phyloP scores from a whole-genome alignment of 2,113 vertebrate genomes.

The Micronisus gabar region DNA sequence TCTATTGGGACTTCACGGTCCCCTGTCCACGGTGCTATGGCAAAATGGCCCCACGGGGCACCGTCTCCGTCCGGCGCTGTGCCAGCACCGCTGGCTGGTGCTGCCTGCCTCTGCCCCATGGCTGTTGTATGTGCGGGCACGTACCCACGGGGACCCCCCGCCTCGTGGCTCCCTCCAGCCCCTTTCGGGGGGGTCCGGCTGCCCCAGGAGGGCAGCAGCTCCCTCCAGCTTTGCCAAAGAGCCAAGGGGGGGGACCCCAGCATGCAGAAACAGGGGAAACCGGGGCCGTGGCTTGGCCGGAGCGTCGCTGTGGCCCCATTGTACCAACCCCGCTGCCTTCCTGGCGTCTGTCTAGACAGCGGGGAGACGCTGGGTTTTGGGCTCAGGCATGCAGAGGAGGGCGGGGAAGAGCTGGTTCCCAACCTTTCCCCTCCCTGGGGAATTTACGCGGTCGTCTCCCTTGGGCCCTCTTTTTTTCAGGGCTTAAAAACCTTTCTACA shows the following conservation, averaged over 20 bases:
- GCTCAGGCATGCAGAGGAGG: neutral
- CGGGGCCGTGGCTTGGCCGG: rapidly evolving
- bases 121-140: neutral
- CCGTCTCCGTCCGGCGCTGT: neutral
- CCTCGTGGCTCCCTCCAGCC: neutral
- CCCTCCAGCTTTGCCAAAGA: conserved; percentile 53
- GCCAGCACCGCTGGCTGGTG: neutral
- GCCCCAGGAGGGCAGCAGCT: conserved; percentile 9
- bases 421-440: neutral
- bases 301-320: neutral
- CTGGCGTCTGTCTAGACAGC: neutral
- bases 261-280: neutral
- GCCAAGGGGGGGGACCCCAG: neutral
- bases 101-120: neutral
- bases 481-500: conserved; percentile 41
- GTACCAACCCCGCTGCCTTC: neutral
- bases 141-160: neutral
- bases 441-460: neutral
- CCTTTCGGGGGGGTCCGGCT: neutral
- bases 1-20: neutral
- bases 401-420: neutral
- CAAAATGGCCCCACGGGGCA: rapidly evolving
- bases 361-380: neutral
- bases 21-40: neutral
- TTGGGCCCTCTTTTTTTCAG: neutral